Conservation (phyloP, 2,113 vertebrate species). For the Tetrao urogallus region DNA sequence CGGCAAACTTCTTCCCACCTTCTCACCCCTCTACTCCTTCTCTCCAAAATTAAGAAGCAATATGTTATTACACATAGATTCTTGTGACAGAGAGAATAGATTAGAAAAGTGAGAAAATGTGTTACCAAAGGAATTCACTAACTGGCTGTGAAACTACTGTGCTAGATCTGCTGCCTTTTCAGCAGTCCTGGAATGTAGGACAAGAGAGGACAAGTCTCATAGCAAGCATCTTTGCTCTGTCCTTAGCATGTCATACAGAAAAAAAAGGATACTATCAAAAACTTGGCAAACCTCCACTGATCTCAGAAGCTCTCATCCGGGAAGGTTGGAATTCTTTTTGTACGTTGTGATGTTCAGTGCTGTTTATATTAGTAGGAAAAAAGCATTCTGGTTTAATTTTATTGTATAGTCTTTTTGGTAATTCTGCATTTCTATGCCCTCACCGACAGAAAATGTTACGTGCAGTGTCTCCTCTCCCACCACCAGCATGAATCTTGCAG, state of each 20-base stretch:
- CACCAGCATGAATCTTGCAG: neutral
- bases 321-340: neutral
- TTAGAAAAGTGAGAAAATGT: constrained; percentile 3
- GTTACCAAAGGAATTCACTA: neutral
- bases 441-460: neutral
- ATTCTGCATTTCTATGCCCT: neutral
- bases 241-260: neutral
- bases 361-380: neutral
- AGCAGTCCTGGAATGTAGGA: neutral
- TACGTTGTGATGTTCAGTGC: neutral
- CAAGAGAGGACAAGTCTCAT: neutral
- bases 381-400: neutral
- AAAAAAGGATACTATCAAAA: neutral
- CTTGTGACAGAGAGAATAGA: neutral
- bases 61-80: neutral
- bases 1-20: neutral
- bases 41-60: neutral
- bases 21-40: too few species aligned
- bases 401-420: neutral
- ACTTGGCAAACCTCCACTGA: neutral
- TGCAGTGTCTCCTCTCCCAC: neutral
- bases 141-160: neutral
- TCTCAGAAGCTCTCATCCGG: neutral
- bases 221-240: neutral
- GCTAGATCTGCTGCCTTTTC: neutral